These are phyloP conservation scores for Carlito syrichta DNA, from an alignment of 2,113 vertebrate species.

Conservation along the genomic window DNA sequence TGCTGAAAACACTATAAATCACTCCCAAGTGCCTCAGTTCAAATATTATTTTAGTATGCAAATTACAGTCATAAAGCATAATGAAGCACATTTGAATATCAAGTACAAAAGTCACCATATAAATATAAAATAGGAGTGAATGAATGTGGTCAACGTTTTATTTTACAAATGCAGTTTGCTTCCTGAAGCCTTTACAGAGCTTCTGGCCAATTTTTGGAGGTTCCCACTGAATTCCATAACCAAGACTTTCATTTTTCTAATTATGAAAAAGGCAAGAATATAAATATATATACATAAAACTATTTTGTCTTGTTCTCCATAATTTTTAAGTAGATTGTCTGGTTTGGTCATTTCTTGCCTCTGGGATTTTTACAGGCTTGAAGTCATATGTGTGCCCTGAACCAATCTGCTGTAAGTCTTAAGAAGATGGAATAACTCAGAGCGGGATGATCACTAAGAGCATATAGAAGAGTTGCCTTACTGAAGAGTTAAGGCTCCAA, in stretches of 20 bases:
- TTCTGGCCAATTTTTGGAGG: constrained; percentile 3
- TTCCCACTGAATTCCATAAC: not conserved
- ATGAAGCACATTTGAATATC: constrained; percentile 62
- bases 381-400: not conserved
- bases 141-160: constrained; percentile 45
- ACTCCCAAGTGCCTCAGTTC: constrained; percentile 59
- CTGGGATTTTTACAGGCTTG: not conserved
- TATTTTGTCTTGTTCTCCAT: not conserved
- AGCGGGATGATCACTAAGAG: not conserved
- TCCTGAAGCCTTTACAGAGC: constrained; percentile 24
- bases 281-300: too few relatives aligned
- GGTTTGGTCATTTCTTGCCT: not conserved
- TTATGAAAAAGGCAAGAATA: not conserved
- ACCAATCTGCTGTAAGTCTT: not conserved
- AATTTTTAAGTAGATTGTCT: not conserved
- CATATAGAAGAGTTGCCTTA: not conserved
- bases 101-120: constrained; percentile 51
- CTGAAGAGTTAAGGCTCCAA: not conserved
- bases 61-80: constrained; percentile 68
- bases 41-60: constrained; percentile 67
- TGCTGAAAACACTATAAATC: constrained; percentile 56
- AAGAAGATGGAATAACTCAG: not conserved
- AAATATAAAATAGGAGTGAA: constrained; percentile 56
- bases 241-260: not conserved
- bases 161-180: constrained; percentile 57